phyloP scores from a whole-genome alignment of 2,113 vertebrate genomes.

The Gobio gobio region DNA sequence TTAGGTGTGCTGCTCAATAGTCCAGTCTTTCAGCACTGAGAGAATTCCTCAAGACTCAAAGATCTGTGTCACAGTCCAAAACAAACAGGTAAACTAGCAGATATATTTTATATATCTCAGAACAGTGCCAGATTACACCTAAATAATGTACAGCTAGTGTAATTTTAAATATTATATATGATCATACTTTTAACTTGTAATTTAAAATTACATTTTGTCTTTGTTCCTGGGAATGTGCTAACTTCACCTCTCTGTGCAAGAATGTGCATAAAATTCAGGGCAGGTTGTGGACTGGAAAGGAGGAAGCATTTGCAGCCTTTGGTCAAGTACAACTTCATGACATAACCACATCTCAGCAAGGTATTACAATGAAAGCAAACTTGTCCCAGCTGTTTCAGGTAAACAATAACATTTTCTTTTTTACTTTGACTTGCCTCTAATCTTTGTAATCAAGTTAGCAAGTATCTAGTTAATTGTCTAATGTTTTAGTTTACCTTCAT shows the following conservation, averaged over 20 bases:
- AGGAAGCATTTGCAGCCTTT: constrained; percentile 73
- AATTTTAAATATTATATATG: neutral
- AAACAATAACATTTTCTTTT: constrained; percentile 38
- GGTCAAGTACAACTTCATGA: constrained; percentile 70
- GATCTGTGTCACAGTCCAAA: constrained; percentile 75
- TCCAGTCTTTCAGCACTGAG: constrained; percentile 77
- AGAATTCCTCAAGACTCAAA: constrained; percentile 79
- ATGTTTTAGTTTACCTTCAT: neutral
- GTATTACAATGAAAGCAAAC: constrained; percentile 71
- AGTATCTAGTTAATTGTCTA: neutral
- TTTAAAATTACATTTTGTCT: neutral
- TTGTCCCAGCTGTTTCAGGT: constrained; percentile 80
- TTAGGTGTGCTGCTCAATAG: constrained; percentile 81
- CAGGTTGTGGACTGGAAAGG: constrained; percentile 72
- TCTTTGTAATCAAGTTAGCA: neutral
- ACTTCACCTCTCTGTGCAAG: constrained; percentile 59
- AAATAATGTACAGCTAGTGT: too few relatives aligned
- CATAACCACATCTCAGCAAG: constrained; percentile 58
- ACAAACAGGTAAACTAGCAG: constrained; percentile 65
- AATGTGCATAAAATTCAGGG: constrained; percentile 72
- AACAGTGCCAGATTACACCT: too few relatives aligned
- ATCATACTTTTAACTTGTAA: neutral
- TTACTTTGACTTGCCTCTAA: neutral
- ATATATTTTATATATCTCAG: neutral
- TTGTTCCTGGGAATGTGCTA: neutral